phyloP scores from a whole-genome alignment of 2,888 invertebrate species.

The Polydrusus tereticollis region DNA sequence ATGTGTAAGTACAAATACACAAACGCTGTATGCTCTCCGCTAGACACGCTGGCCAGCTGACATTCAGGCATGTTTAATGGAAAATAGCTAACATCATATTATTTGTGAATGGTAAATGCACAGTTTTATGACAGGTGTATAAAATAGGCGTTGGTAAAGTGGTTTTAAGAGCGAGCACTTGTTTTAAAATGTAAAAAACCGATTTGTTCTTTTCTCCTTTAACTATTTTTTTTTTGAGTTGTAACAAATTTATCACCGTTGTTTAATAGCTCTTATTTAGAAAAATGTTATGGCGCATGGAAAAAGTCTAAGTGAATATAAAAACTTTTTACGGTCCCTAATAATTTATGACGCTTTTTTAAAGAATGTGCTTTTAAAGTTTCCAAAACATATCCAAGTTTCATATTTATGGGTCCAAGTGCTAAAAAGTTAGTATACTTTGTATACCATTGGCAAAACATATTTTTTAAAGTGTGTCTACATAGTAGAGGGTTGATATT shows the following conservation, averaged over 20 bases:
- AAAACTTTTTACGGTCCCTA: slow-evolving; percentile 25
- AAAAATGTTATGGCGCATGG: slow-evolving; percentile 17
- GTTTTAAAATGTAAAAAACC: too few species aligned
- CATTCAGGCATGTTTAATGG: slow-evolving; percentile 24
- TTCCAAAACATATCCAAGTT: slow-evolving; percentile 14
- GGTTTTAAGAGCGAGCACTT: too few species aligned
- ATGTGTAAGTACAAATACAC: slow-evolving; percentile 14
- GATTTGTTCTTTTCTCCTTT: neutral
- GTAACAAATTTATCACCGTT: neutral
- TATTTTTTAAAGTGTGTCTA: neutral
- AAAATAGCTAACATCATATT: slow-evolving; percentile 15
- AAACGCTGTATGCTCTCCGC: slow-evolving; percentile 14
- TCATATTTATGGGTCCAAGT: slow-evolving; percentile 13
- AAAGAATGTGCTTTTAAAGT: slow-evolving; percentile 30
- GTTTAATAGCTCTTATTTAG: slow-evolving; percentile 15
- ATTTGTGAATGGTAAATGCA: too few species aligned
- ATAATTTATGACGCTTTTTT: slow-evolving; percentile 22
- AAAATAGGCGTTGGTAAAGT: too few species aligned
- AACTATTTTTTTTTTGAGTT: neutral
- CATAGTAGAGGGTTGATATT: neutral
- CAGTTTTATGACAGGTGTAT: too few species aligned
- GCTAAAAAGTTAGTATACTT: slow-evolving; percentile 6
- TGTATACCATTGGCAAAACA: slow-evolving; percentile 2
- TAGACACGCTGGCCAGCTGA: slow-evolving; percentile 17
- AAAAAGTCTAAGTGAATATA: slow-evolving; percentile 37